phyloP scores from a whole-genome alignment of 2,113 vertebrate genomes.

The Hystrix cristata region DNA sequence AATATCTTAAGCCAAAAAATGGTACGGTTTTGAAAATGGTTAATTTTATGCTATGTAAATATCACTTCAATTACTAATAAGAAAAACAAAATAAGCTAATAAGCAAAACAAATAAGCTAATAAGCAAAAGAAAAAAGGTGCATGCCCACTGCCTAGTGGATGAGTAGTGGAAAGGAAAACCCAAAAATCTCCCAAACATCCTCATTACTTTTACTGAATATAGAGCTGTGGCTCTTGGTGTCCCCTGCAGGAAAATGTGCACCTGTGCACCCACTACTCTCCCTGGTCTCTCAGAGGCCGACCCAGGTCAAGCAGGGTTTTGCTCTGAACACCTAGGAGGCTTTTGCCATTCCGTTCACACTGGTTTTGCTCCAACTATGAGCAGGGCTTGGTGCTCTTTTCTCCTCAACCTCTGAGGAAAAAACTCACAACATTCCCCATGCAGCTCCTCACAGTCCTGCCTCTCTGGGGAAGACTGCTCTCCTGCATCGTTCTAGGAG shows the following conservation, averaged over 20 bases:
- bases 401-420: not conserved
- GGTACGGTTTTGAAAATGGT: not conserved
- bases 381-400: not conserved
- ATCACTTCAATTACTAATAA: not conserved
- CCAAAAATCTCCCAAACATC: not conserved
- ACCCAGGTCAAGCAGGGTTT: not conserved
- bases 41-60: slow-evolving; percentile 5
- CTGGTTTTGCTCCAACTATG: not conserved
- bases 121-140: not conserved
- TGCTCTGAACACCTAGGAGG: not conserved
- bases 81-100: not conserved
- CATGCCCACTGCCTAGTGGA: not conserved
- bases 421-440: not conserved
- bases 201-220: too few relatives aligned
- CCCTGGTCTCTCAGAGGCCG: not conserved
- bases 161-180: not conserved
- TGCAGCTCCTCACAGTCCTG: not conserved
- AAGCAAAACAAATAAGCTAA: not conserved
- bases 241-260: not conserved
- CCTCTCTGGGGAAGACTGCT: not conserved
- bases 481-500: not conserved
- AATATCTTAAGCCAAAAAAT: not conserved
- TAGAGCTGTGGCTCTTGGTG: not conserved
- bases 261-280: not conserved
- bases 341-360: not conserved